A percentile compares a stretch with the other conserved stretches of the same genome.
phyloP scores from a whole-genome alignment of 2,113 vertebrate genomes.

The Semnornis frantzii region DNA sequence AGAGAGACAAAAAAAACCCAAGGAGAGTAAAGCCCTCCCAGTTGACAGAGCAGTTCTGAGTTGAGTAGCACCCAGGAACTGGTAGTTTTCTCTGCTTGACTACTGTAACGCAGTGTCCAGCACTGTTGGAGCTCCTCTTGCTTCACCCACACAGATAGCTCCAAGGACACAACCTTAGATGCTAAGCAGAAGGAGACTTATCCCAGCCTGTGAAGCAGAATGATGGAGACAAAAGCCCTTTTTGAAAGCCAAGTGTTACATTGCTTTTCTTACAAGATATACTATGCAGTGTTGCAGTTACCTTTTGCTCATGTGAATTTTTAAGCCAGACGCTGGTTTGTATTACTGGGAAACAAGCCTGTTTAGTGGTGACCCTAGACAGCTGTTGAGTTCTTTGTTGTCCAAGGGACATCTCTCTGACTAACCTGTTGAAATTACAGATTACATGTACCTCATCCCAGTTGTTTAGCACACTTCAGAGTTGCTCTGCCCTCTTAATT shows the following conservation, averaged over 20 bases:
- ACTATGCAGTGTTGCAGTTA: background rate
- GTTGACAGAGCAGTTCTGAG: background rate
- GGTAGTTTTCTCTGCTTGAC: background rate
- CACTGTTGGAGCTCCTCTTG: background rate
- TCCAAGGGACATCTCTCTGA: background rate
- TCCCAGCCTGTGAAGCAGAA: background rate
- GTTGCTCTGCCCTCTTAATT: background rate
- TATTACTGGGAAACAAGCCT: background rate
- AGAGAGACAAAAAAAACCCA: fast-evolving
- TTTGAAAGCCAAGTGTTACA: background rate
- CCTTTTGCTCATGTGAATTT: background rate
- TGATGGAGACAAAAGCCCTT: background rate
- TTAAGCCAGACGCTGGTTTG: background rate
- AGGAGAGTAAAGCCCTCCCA: background rate
- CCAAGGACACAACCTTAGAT: background rate
- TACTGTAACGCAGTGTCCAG: background rate
- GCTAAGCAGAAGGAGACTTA: background rate
- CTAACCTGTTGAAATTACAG: background rate
- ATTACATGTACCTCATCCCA: background rate
- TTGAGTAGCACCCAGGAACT: background rate
- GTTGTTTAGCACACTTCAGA: background rate
- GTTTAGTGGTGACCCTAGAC: background rate
- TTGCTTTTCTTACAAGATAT: background rate
- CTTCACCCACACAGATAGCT: background rate
- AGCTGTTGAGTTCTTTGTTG: background rate